Evolutionary conservation across 2,113 vertebrate species (phyloP), one percentile per base, ranked within the genome.

Genomic region (Misgurnus mizolepis): DNA sequence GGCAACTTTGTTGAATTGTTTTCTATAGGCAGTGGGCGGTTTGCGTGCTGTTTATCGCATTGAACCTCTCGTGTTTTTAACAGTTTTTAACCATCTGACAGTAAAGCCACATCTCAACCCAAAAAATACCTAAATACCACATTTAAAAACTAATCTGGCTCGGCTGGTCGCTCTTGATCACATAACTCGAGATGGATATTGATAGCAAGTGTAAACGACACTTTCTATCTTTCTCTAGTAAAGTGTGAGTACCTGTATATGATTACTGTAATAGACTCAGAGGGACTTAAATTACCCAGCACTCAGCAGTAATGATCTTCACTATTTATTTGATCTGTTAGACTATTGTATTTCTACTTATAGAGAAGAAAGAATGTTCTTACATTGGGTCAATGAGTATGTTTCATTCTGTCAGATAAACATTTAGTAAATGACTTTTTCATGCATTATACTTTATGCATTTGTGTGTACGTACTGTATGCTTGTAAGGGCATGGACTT

Each of bases 391-490:
- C 55, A 18, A 8, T 3, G 17, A 58, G 14, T 49, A 2, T 0
- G 40, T 14, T 10, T 75, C 43, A n/a, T 18, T 50, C 18, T n/a
- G 14, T 6, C 50, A 72, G 15, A 18, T 41, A 18, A 14, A n/a
- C 55, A 18, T 5, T 18, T 58, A 75, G 58, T 64, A 12, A 49
- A 10, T 12, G 12, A 75, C 43, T 47, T 39, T 49, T 17, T 47
- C 41, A 53, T 53, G 11, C 11, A 11, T 53, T 53, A 3, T 11
- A 4, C 11, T 70, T 6, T 39, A 14, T 39, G 47, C 8, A 15
- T 71, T 27, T 69, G 67, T 71, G 68, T 22, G 6, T 9, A 17
- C n/a, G 18, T 58, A 66, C 27, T 53, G 62, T 34, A 53, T 65
- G 53, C 74, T 41, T 14, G 17, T 18, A 45, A 66, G 3, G 62